Conservation (phyloP, 1,140 invertebrate species). For the Pomacea maculata region DNA sequence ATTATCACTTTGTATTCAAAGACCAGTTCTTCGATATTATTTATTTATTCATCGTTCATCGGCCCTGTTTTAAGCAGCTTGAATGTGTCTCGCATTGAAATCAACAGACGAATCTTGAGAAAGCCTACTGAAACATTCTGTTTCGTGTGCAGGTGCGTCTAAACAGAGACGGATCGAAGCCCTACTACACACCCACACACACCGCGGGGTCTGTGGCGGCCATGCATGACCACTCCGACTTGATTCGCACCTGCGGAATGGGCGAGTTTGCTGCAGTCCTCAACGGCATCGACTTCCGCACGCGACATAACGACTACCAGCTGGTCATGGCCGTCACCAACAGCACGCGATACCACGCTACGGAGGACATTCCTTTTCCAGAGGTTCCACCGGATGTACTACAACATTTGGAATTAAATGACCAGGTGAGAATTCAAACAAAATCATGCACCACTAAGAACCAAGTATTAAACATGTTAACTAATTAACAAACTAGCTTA, state of each 20-base stretch:
- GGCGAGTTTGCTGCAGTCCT: constrained; percentile 50
- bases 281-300: constrained; percentile 58
- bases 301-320: constrained; percentile 59
- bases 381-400: constrained; percentile 48
- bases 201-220: constrained; percentile 22
- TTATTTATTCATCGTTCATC: too few species aligned
- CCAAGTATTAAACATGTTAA: too few species aligned
- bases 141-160: neutral
- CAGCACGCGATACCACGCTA: constrained; percentile 29
- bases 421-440: too few species aligned
- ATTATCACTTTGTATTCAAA: too few species aligned
- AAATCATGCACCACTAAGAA: too few species aligned
- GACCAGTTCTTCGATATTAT: too few species aligned
- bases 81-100: too few species aligned
- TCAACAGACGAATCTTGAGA: too few species aligned
- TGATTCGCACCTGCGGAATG: constrained; percentile 49
- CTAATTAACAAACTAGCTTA: too few species aligned
- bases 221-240: constrained; percentile 46
- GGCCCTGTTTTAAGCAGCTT: too few species aligned
- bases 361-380: constrained; percentile 53
- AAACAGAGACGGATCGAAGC: constrained; percentile 21
- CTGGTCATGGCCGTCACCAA: constrained; percentile 41
- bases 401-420: too few species aligned
- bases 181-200: constrained; percentile 29
- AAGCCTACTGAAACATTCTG: neutral